A percentile compares a stretch with the other conserved stretches of the same genome.
These are phyloP conservation scores for Elephantulus edwardii DNA, from an alignment of 2,113 vertebrate genomes.

Conservation along the genomic window DNA sequence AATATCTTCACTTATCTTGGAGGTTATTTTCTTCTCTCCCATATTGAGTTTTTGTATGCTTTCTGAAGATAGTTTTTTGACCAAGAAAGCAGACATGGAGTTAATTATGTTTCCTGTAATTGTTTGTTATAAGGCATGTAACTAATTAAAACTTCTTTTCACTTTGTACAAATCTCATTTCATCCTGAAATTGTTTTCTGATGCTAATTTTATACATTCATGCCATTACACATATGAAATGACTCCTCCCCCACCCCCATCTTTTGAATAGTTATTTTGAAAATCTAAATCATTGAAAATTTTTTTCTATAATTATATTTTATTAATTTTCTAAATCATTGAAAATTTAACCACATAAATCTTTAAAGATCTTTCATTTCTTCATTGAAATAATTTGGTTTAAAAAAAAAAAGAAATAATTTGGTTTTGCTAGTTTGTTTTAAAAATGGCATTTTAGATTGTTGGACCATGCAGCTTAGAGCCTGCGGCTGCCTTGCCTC, in stretches of 20 bases:
- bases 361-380: too few species aligned
- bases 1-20: neutral
- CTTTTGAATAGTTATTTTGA: neutral
- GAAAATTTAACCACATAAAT: too few species aligned
- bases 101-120: neutral
- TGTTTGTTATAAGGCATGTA: neutral
- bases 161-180: neutral
- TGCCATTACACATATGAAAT: neutral
- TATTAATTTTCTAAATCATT: too few species aligned
- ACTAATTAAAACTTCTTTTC: neutral
- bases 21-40: neutral
- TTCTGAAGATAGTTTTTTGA: constrained; percentile 16
- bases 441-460: too few species aligned
- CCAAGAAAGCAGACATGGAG: neutral
- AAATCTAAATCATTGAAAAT: too few species aligned
- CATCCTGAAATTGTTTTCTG: neutral
- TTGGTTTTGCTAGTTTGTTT: too few species aligned
- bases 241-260: neutral
- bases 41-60: constrained; percentile 10
- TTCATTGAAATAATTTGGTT: too few species aligned
- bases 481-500: too few species aligned
- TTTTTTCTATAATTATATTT: too few species aligned
- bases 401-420: too few species aligned
- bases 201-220: constrained; percentile 1
- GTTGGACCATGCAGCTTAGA: too few species aligned